Percentiles rank a stretch among this genome's conserved stretches.
These are phyloP conservation scores for Alethe diademata DNA, from an alignment of 2,113 vertebrate genomes.

Conservation along the genomic window DNA sequence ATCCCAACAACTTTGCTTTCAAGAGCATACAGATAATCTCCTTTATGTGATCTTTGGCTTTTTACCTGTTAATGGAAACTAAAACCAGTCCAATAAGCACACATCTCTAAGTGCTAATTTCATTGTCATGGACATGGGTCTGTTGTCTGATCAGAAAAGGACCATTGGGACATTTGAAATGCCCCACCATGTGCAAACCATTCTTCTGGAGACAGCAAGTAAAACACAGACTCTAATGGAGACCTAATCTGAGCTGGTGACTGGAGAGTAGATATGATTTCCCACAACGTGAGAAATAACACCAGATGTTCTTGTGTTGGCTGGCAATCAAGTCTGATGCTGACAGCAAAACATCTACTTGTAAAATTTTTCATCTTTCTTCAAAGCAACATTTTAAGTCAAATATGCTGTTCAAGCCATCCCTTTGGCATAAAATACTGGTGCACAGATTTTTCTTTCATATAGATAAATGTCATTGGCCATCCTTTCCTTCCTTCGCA, in stretches of 20 bases:
- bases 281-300: background rate
- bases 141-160: background rate
- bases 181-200: background rate
- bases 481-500: background rate
- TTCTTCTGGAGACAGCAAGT: background rate
- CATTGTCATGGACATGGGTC: rapidly evolving
- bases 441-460: background rate
- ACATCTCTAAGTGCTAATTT: background rate
- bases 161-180: background rate
- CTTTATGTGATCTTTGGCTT: background rate
- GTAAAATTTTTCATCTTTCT: background rate
- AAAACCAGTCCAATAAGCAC: background rate
- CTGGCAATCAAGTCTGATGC: background rate
- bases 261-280: background rate
- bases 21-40: background rate
- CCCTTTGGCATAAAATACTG: background rate
- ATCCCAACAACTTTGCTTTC: background rate
- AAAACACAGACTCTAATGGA: background rate
- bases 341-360: background rate
- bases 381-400: background rate
- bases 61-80: background rate
- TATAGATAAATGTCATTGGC: background rate
- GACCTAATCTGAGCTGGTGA: background rate
- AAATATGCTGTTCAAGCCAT: background rate
- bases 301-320: background rate